Conservation (phyloP, 2,113 vertebrate genomes). For the Rhinogobius similis region DNA sequence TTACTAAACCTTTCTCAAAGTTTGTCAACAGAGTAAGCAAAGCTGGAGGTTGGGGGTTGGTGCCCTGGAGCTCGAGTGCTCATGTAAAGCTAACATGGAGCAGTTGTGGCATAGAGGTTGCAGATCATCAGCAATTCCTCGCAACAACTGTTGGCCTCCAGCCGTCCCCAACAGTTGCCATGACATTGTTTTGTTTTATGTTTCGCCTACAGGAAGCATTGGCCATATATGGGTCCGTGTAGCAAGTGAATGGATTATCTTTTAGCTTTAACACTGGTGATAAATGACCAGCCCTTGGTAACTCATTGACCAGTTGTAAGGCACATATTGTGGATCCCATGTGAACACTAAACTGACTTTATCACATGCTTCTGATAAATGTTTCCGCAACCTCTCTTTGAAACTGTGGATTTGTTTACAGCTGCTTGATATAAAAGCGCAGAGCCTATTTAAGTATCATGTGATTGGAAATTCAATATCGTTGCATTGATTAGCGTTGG, state of each 20-base stretch:
- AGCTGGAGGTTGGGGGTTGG: slow-evolving; percentile 12
- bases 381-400: slow-evolving; percentile 18
- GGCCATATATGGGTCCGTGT: slow-evolving; percentile 40
- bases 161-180: slow-evolving; percentile 61
- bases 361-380: slow-evolving; percentile 36
- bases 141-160: slow-evolving; percentile 73
- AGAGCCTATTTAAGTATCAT: background rate
- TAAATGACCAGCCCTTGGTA: slow-evolving; percentile 63
- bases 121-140: slow-evolving; percentile 70
- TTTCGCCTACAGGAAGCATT: slow-evolving; percentile 53
- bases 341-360: slow-evolving; percentile 22
- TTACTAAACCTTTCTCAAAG: background rate
- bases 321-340: slow-evolving; percentile 30
- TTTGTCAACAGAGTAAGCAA: background rate
- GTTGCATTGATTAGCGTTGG: slow-evolving; percentile 18
- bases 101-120: slow-evolving; percentile 63
- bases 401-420: slow-evolving; percentile 37
- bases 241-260: slow-evolving; percentile 65
- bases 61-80: slow-evolving; percentile 37
- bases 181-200: slow-evolving; percentile 60
- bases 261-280: slow-evolving; percentile 62
- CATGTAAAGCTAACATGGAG: slow-evolving; percentile 65
- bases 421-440: slow-evolving; percentile 20
- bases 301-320: slow-evolving; percentile 64
- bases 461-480: slow-evolving; percentile 43